Conservation (phyloP, 2,888 invertebrate genomes). For the Volucella bombylans region DNA sequence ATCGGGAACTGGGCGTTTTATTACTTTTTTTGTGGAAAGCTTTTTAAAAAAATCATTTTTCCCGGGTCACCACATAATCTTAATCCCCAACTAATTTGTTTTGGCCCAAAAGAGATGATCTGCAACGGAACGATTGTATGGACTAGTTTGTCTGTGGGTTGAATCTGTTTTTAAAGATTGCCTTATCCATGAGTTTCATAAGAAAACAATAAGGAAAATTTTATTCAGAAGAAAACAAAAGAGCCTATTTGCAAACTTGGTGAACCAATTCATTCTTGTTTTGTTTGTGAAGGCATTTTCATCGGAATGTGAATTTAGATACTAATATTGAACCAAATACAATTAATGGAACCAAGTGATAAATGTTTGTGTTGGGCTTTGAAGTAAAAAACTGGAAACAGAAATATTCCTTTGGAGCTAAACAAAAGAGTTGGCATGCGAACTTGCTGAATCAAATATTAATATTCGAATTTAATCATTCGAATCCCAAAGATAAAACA, state of each 20-base stretch:
- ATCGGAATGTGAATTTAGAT: not conserved
- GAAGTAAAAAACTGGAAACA: too few species aligned
- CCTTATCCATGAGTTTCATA: too few species aligned
- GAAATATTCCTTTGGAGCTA: not conserved
- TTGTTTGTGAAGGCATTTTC: too few species aligned
- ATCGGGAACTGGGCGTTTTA: too few species aligned
- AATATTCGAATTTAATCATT: too few species aligned
- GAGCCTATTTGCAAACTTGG: too few species aligned
- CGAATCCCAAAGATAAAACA: not conserved
- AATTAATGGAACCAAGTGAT: not conserved
- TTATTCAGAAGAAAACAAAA: too few species aligned
- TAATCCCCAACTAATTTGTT: not conserved
- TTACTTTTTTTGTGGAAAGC: not conserved
- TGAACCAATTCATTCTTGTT: too few species aligned
- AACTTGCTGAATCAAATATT: constrained; percentile 5
- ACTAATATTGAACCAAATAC: not conserved
- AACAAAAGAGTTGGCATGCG: constrained; percentile 37
- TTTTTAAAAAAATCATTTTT: not conserved
- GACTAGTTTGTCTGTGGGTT: too few species aligned
- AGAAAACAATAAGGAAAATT: too few species aligned
- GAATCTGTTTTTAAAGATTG: too few species aligned
- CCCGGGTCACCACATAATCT: not conserved
- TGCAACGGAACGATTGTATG: not conserved
- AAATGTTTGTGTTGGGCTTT: not conserved
- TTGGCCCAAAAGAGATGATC: not conserved